Evolutionary conservation across 2,797 vertebrate genomes (phyloP).

Genomic region (Buphagus erythrorhynchus): DNA sequence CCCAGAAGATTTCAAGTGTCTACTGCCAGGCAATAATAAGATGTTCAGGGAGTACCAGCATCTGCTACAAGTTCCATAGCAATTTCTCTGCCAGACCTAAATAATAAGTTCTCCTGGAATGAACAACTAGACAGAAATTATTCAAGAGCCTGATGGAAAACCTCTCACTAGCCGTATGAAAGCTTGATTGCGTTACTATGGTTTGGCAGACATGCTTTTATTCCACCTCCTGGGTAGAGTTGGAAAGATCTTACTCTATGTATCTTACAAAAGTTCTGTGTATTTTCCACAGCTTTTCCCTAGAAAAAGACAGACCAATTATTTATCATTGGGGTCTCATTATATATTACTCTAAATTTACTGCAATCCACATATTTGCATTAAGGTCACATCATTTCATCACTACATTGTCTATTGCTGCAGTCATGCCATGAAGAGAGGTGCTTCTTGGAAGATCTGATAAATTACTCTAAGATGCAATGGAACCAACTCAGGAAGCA

Average conservation of each 20-base stretch:
- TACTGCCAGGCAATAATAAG: not conserved
- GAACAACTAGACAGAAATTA: not conserved
- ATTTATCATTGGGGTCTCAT: not conserved
- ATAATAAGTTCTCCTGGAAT: not conserved
- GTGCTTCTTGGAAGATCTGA: not conserved
- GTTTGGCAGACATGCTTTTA: not conserved
- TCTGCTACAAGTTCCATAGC: not conserved
- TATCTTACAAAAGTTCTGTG: not conserved
- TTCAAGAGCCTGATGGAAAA: not conserved
- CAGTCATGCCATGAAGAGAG: not conserved
- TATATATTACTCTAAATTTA: not conserved
- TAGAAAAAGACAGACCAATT: not conserved
- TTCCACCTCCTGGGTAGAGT: not conserved
- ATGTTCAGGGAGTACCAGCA: not conserved
- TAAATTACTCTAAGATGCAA: not conserved
- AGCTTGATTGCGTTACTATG: not conserved
- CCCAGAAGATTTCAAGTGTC: not conserved
- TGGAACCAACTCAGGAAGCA: not conserved
- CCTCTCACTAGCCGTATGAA: not conserved
- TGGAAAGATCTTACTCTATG: not conserved
- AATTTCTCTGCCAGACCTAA: not conserved
- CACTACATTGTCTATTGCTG: not conserved
- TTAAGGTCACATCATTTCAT: not conserved
- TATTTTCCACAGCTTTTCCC: not conserved
- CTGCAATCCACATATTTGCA: not conserved